Evolutionary conservation across 2,113 vertebrate genomes (phyloP).

Genomic region (Agapornis roseicollis): DNA sequence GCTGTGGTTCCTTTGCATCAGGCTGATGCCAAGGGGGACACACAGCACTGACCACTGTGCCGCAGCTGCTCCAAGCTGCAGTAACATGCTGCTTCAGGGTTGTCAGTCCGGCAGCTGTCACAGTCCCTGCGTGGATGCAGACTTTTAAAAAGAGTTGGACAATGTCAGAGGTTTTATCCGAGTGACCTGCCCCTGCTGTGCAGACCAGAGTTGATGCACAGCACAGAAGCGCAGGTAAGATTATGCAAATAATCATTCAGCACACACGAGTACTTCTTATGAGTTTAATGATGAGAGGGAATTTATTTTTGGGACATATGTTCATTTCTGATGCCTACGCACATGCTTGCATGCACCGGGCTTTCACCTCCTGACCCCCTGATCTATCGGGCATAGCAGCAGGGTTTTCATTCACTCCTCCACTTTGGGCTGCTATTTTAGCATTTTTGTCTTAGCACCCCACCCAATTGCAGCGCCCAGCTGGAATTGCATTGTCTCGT

Average conservation of each 20-base stretch:
- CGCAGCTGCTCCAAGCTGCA: not conserved
- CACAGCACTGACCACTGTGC: not conserved
- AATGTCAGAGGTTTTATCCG: not conserved
- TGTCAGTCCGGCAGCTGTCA: not conserved
- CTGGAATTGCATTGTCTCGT: not conserved
- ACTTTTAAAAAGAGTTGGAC: not conserved
- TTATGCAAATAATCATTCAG: not conserved
- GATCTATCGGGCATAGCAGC: not conserved
- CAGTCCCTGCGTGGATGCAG: not conserved
- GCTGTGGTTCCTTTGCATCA: not conserved
- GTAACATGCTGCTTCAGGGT: fast-evolving
- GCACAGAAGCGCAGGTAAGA: not conserved
- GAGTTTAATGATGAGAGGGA: not conserved
- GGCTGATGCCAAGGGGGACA: fast-evolving
- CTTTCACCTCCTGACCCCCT: not conserved
- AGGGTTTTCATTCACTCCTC: not conserved
- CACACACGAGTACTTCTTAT: not conserved
- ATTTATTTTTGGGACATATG: not conserved
- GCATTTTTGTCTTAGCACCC: not conserved
- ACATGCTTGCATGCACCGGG: fast-evolving
- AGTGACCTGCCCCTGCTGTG: not conserved
- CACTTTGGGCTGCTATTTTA: not conserved
- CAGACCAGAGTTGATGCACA: not conserved
- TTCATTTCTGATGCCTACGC: not conserved
- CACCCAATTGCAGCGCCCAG: not conserved